Evolutionary conservation across 2,797 vertebrate species (phyloP).

Genomic region (Garrulus glandarius): DNA sequence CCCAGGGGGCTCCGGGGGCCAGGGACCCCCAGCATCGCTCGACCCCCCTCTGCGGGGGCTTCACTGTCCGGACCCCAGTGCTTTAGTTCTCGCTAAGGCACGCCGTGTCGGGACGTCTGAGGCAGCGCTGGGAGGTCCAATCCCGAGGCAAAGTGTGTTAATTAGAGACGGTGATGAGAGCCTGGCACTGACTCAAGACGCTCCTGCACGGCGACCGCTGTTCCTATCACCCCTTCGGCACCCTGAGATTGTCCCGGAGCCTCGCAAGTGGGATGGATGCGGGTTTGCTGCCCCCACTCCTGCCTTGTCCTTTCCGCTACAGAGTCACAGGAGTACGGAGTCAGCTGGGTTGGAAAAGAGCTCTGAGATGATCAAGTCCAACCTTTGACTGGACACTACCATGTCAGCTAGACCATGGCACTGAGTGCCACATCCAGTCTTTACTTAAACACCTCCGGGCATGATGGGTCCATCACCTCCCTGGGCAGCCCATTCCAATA

Average conservation of each 20-base stretch:
- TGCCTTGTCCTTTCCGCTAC: fast-evolving
- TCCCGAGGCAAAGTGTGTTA: fast-evolving
- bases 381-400: not conserved
- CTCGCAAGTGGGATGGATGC: not conserved
- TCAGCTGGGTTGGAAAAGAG: not conserved
- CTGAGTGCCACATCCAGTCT: not conserved
- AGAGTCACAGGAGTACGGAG: not conserved
- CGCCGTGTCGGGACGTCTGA: fast-evolving
- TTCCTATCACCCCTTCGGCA: not conserved
- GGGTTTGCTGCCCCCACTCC: not conserved
- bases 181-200: not conserved
- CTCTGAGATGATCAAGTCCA: not conserved
- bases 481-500: not conserved
- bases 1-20: fast-evolving
- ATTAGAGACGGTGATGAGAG: not conserved
- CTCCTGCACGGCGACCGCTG: fast-evolving
- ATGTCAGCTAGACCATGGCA: not conserved
- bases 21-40: fast-evolving
- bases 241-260: not conserved
- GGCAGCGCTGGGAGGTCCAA: too few relatives aligned
- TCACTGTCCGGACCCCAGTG: fast-evolving
- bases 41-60: too few relatives aligned
- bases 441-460: not conserved
- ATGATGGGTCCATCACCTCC: not conserved
- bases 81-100: fast-evolving